These are phyloP conservation scores for Scomberomorus guttatus DNA, from an alignment of 2,797 vertebrate genomes.

Conservation along the genomic window DNA sequence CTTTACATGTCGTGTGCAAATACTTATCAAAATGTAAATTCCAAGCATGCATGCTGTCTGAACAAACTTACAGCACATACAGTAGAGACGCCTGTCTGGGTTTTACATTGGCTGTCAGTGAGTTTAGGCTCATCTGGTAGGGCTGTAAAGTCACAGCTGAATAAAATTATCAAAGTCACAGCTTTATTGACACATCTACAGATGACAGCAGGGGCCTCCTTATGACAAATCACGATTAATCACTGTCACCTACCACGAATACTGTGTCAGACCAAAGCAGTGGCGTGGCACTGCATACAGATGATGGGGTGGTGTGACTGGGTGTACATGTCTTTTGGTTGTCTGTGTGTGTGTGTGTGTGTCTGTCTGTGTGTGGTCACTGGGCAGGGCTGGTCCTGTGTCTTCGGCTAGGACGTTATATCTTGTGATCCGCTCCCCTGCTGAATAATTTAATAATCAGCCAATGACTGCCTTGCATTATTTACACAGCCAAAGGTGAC, in stretches of 20 bases:
- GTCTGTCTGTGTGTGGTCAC: constrained; percentile 37
- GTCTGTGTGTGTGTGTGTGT: constrained; percentile 22
- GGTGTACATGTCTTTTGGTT: constrained; percentile 5
- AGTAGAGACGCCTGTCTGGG: not conserved
- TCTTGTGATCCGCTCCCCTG: constrained; percentile 78
- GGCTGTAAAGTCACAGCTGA: constrained; percentile 27
- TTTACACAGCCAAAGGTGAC: constrained; percentile 88
- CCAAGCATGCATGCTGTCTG: not conserved
- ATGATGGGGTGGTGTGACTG: constrained; percentile 28
- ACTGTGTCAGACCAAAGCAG: constrained; percentile 59
- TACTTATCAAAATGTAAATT: not conserved
- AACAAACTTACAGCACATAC: not conserved
- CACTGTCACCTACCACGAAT: constrained; percentile 47
- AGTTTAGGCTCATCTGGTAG: not conserved
- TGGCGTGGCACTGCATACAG: constrained; percentile 22
- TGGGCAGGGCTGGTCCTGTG: constrained; percentile 44
- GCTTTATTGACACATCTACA: constrained; percentile 64
- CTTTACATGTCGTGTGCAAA: not conserved
- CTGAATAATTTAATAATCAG: constrained; percentile 89
- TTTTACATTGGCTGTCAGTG: not conserved
- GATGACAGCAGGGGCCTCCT: constrained; percentile 45
- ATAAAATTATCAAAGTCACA: constrained; percentile 54
- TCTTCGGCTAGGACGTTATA: constrained; percentile 74
- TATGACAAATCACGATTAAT: constrained; percentile 61
- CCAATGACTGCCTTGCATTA: constrained; percentile 87